These are phyloP conservation scores for Cenopis cana DNA, from an alignment of 2,888 invertebrate species.

Conservation along the genomic window DNA sequence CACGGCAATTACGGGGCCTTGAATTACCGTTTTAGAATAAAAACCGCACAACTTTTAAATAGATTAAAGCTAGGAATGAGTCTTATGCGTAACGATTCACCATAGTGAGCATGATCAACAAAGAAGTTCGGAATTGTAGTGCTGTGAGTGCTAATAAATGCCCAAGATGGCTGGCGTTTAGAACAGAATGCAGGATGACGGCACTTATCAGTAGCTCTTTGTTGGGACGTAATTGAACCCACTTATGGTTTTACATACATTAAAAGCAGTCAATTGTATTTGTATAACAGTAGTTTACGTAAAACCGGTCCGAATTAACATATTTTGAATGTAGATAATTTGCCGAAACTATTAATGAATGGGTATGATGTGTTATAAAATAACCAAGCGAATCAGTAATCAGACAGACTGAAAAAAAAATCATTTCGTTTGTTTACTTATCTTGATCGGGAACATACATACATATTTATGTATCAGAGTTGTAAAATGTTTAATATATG, in stretches of 20 bases:
- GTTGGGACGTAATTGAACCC: conserved; percentile 14
- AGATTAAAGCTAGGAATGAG: conserved; percentile 57
- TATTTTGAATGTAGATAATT: conserved; percentile 7
- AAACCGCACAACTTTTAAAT: conserved; percentile 72
- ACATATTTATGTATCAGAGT: too few species aligned
- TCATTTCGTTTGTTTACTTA: too few species aligned
- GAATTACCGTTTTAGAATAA: conserved; percentile 83
- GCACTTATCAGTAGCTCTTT: conserved; percentile 25
- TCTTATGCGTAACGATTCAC: conserved; percentile 47
- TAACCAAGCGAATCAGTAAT: not conserved
- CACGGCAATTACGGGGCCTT: conserved; percentile 79
- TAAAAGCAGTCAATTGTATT: not conserved
- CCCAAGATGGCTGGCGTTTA: conserved; percentile 37
- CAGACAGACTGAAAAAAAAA: too few species aligned
- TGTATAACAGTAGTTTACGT: conserved; percentile 8
- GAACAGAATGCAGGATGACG: conserved; percentile 40
- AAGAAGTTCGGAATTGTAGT: conserved; percentile 37
- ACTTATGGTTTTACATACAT: conserved; percentile 1
- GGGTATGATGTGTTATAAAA: conserved; percentile 48
- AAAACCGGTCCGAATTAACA: not conserved
- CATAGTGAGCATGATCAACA: conserved; percentile 36
- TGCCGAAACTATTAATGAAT: conserved; percentile 31
- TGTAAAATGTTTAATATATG: too few species aligned
- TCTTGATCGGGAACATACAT: too few species aligned
- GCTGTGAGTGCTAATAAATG: conserved; percentile 15